Percentiles rank a stretch among this genome's conserved stretches.
Evolutionary conservation across 2,113 vertebrate genomes (phyloP).

Genomic region (Pollimyrus isidori): DNA sequence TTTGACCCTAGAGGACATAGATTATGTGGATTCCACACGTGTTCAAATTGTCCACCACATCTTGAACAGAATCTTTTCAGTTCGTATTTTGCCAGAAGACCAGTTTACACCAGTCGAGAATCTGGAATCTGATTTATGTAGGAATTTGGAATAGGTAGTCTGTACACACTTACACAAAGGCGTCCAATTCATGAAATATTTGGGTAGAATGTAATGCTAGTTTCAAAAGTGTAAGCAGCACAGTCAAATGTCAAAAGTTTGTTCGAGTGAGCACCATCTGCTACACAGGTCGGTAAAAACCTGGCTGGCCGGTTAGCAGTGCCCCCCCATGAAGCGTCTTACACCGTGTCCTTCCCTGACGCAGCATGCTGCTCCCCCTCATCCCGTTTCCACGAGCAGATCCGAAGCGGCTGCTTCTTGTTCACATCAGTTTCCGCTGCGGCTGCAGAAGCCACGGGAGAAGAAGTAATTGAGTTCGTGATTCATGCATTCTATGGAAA

Average conservation of each 20-base stretch:
- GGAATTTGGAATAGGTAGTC: not conserved
- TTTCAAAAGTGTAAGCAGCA: not conserved
- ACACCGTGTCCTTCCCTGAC: not conserved
- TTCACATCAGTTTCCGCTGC: not conserved
- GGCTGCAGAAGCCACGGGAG: not conserved
- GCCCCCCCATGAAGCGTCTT: not conserved
- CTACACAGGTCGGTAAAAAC: not conserved
- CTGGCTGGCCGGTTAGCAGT: not conserved
- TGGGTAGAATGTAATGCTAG: not conserved
- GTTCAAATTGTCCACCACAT: not conserved
- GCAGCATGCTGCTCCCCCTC: not conserved
- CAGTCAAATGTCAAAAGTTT: not conserved
- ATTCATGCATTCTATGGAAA: constrained; percentile 9
- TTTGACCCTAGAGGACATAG: not conserved
- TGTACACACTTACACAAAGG: not conserved
- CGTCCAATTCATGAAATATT: not conserved
- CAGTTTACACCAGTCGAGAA: not conserved
- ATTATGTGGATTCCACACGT: not conserved
- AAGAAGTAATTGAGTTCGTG: not conserved
- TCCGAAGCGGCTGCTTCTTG: not conserved
- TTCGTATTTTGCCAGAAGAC: not conserved
- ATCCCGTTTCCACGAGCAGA: not conserved
- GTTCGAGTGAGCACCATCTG: not conserved
- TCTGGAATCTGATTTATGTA: not conserved
- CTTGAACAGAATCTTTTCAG: not conserved